phyloP scores from a whole-genome alignment of 2,113 vertebrate species.

The Takifugu bimaculatus region DNA sequence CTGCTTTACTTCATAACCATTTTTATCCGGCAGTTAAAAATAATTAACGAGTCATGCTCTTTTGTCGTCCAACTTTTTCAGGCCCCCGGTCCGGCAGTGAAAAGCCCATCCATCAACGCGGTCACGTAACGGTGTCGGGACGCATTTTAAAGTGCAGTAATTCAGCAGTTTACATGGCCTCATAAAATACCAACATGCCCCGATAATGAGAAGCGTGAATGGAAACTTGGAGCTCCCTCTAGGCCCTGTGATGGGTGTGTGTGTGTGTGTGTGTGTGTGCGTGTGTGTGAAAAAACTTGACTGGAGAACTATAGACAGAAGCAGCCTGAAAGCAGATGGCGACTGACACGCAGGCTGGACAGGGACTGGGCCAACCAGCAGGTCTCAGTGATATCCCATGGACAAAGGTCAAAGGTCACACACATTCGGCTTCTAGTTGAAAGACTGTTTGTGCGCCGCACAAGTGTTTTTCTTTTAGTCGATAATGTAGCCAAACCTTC shows the following conservation, averaged over 20 bases:
- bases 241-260: conserved; percentile 46
- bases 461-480: background rate
- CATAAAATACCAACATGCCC: conserved; percentile 76
- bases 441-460: conserved; percentile 1
- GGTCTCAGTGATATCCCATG: conserved; percentile 54
- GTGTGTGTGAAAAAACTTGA: conserved; percentile 32
- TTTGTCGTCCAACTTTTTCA: conserved; percentile 74
- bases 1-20: conserved; percentile 72
- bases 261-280: conserved; percentile 9
- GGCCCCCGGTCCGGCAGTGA: conserved; percentile 66
- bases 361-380: background rate
- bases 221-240: conserved; percentile 71
- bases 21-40: conserved; percentile 79
- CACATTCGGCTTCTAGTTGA: conserved; percentile 22
- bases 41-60: conserved; percentile 78
- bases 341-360: conserved; percentile 26
- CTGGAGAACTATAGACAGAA: background rate
- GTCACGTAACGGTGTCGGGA: conserved; percentile 77
- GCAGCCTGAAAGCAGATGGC: conserved; percentile 5
- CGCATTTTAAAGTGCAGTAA: conserved; percentile 80
- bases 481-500: conserved; percentile 5
- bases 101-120: conserved; percentile 69
- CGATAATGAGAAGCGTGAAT: conserved; percentile 75
- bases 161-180: conserved; percentile 77
- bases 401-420: conserved; percentile 60